Conservation (phyloP, 2,113 vertebrate species). For the Passerina amoena region DNA sequence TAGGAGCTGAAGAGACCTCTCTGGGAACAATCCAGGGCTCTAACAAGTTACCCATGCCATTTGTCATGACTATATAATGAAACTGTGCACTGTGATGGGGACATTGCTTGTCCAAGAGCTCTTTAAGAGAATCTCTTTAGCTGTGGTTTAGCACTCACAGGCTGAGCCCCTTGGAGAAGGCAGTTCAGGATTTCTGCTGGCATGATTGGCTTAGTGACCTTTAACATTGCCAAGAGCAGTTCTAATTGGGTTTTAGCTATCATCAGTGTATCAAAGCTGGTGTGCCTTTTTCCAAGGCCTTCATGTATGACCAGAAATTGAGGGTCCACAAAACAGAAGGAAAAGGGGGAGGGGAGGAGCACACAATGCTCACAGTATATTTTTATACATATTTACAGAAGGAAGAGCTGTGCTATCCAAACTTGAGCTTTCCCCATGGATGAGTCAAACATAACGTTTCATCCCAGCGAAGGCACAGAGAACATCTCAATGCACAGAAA, state of each 20-base stretch:
- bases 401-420: constrained; percentile 55
- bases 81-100: background rate
- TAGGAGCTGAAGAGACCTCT: background rate
- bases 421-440: constrained; percentile 65
- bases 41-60: background rate
- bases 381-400: constrained; percentile 66
- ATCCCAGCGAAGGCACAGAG: constrained; percentile 8
- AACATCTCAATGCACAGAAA: constrained; percentile 66
- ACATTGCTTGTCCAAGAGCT: background rate
- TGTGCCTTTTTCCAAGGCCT: background rate
- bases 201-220: background rate
- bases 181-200: background rate
- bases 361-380: constrained; percentile 59
- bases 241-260: background rate
- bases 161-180: background rate
- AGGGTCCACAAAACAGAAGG: constrained; percentile 16
- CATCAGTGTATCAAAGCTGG: background rate
- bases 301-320: background rate
- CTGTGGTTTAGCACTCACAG: background rate
- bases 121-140: background rate
- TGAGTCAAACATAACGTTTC: constrained; percentile 56
- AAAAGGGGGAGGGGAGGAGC: constrained; percentile 49
- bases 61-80: background rate
- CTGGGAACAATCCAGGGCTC: background rate
- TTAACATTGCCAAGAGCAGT: background rate